These are phyloP conservation scores for Porites evermanni DNA, from an alignment of 92 coral and sea anemone genomes.

Conservation along the genomic window DNA sequence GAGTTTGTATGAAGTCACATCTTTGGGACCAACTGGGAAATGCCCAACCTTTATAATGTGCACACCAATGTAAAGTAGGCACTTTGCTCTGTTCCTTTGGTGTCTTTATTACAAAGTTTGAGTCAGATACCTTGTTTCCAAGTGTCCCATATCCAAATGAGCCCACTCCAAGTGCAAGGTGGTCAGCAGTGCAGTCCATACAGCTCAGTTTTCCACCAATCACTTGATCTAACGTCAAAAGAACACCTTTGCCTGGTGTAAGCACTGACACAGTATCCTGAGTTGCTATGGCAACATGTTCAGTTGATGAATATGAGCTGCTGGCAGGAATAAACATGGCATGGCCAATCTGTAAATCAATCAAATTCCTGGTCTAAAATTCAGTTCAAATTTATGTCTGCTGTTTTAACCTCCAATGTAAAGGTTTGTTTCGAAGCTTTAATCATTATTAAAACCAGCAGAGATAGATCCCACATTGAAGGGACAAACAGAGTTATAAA, in stretches of 20 bases:
- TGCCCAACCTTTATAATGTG: no score
- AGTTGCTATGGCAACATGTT: constrained; percentile 73
- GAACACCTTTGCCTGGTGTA: constrained; percentile 54
- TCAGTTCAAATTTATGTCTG: no score
- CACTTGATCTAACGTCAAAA: constrained; percentile 75
- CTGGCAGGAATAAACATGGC: constrained; percentile 53
- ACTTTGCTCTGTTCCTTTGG: no score
- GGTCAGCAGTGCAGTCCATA: constrained; percentile 69
- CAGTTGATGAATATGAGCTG: constrained; percentile 12
- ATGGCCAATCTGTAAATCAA: constrained; percentile 62
- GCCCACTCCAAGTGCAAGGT: constrained; percentile 87
- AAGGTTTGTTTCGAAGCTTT: no score
- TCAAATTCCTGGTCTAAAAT: background rate
- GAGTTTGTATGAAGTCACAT: no score
- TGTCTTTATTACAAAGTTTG: no score
- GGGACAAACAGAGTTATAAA: no score
- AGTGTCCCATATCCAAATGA: constrained; percentile 93
- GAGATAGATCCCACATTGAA: no score
- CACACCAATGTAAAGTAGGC: no score
- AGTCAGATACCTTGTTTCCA: constrained; percentile 72
- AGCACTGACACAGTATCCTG: constrained; percentile 69
- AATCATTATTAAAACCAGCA: no score
- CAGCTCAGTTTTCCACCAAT: constrained; percentile 91
- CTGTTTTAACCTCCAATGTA: no score
- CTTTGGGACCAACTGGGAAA: no score